These are phyloP conservation scores for Gobio gobio DNA, from an alignment of 2,113 vertebrate species.

Conservation along the genomic window DNA sequence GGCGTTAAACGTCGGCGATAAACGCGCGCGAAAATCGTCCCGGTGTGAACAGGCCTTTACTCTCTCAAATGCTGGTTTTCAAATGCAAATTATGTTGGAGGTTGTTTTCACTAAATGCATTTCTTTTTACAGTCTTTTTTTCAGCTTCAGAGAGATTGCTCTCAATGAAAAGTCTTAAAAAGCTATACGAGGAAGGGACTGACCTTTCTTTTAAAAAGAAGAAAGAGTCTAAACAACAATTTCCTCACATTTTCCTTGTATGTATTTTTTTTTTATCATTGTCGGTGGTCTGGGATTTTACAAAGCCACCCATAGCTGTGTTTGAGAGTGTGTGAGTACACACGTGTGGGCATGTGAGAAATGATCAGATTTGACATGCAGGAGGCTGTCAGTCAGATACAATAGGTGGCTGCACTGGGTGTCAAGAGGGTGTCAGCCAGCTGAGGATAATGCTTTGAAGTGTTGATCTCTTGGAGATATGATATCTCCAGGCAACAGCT, in stretches of 20 bases:
- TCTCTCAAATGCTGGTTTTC: not conserved
- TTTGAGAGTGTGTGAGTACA: not conserved
- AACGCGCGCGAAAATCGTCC: too few relatives aligned
- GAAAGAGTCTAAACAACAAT: slow-evolving; percentile 16
- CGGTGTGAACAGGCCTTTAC: too few relatives aligned
- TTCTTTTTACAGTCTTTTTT: not conserved
- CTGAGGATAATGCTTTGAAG: not conserved
- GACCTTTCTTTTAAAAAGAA: slow-evolving; percentile 35
- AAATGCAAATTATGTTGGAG: slow-evolving; percentile 27
- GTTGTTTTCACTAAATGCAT: not conserved
- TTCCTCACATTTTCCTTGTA: not conserved
- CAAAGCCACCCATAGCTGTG: not conserved
- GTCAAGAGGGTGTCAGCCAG: slow-evolving; percentile 25
- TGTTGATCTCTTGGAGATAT: slow-evolving; percentile 20
- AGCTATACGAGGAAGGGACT: slow-evolving; percentile 13
- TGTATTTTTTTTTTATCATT: not conserved
- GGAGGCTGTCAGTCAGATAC: slow-evolving; percentile 17
- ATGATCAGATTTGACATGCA: not conserved
- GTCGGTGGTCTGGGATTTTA: not conserved
- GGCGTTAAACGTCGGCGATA: too few relatives aligned
- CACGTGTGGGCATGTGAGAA: slow-evolving; percentile 7
- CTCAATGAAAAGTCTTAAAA: not conserved
- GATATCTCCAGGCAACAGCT: slow-evolving; percentile 4
- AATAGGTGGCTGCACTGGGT: not conserved
- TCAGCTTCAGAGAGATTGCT: not conserved